Base-by-base conservation (phyloP, 2,888 invertebrate genomes). In the Didymodactylos carnosus region DNA sequence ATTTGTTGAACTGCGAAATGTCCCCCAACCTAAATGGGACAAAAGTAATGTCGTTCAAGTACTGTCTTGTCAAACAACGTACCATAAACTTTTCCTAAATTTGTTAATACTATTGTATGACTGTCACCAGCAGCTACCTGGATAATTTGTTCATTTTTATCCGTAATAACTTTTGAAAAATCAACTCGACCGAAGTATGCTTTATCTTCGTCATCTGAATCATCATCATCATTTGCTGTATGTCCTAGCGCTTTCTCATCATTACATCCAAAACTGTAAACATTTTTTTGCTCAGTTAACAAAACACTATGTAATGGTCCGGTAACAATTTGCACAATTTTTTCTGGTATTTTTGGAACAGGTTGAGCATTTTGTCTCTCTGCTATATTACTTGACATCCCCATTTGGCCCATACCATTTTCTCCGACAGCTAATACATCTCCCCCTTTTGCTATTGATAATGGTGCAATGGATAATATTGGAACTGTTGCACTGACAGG, bases 221-320 rank as follows among this genome's bases (percentile, higher is more conserved):
- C 80, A 73, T 88, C 89, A 82, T 93, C 92, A 62, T 83, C 83
- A 0, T 92, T 92, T 35, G 29, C 62, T n/a, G 19, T 29, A 6
- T 95, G 86, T 0, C 97, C 97, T 0, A 97, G 85, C 0, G 94
- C 94, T 0, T 92, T 92, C 81, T 98, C 97, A 83, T 98, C 97
- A 83, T 98, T 98, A 81, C 95, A 94, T 0, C 98, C 94, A 84
- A 91, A 94, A 3, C 91, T 90, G 84, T 90, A 88, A 0, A 94
- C 88, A 88, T 89, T 76, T 72, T 94, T 94, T 69, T 87, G 87
- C 43, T 87, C 85, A 8, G 90, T 89, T 41, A 93, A 83, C 78
- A 89, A 88, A 14, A 93, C 88, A 23, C 92, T 92, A 83, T 98
- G 98, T 91, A 98, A 94, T 46, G 95, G 97, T 0, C 98, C 97